Conservation (phyloP, 1,140 invertebrate species). For the Epicauta chinensis region DNA sequence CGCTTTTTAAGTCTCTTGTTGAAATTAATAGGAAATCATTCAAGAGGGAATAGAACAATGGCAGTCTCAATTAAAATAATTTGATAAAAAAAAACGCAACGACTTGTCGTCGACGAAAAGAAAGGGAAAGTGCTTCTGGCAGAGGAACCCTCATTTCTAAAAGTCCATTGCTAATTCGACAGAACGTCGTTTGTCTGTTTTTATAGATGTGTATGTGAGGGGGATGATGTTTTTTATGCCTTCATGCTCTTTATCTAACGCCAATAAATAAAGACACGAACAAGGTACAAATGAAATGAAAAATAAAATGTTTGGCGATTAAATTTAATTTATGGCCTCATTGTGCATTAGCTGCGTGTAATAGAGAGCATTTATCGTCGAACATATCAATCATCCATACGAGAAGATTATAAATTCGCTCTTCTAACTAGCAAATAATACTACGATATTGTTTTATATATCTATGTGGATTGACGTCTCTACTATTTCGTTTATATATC, state of each 20-base stretch:
- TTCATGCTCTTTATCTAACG: conserved; percentile 5
- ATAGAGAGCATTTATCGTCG: too few relatives aligned
- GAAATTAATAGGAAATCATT: conserved; percentile 11
- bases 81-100: conserved; percentile 15
- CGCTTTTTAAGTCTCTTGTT: conserved; percentile 5
- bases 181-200: conserved; percentile 7
- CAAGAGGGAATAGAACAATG: conserved; percentile 16
- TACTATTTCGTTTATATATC: too few relatives aligned
- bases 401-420: too few relatives aligned
- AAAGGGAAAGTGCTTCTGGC: neutral
- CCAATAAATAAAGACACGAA: conserved; percentile 35
- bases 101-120: neutral
- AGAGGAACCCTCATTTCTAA: neutral
- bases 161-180: conserved; percentile 8
- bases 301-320: conserved; percentile 36
- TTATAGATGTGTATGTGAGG: conserved; percentile 1
- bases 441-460: too few relatives aligned
- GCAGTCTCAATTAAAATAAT: conserved; percentile 15
- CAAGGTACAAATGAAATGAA: conserved; percentile 35
- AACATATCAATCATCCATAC: too few relatives aligned
- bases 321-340: conserved; percentile 33
- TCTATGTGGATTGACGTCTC: too few relatives aligned
- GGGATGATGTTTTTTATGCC: conserved; percentile 23
- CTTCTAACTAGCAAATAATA: too few relatives aligned
- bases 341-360: neutral